Evolutionary conservation across 2,113 vertebrate genomes (phyloP).

Genomic region (Haemorhous mexicanus): DNA sequence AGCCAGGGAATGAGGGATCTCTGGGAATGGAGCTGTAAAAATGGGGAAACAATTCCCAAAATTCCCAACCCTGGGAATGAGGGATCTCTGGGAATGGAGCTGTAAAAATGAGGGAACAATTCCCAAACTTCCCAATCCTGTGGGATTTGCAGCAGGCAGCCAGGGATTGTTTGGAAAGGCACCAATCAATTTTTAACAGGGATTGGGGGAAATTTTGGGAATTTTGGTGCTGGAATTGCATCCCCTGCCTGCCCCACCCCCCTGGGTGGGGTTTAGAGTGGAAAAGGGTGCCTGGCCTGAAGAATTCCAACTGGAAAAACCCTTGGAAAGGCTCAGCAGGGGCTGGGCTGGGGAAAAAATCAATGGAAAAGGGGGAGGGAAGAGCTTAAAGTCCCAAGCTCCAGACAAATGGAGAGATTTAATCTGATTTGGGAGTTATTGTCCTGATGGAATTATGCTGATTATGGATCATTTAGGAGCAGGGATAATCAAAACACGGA

Average conservation of each 20-base stretch:
- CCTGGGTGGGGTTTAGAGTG: too few species aligned
- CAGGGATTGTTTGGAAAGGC: neutral
- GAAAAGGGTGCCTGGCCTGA: too few species aligned
- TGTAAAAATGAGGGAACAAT: neutral
- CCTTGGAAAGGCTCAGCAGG: neutral
- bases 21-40: neutral
- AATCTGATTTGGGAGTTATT: constrained; percentile 43
- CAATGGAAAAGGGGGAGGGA: neutral
- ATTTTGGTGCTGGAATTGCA: neutral
- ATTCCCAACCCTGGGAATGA: neutral
- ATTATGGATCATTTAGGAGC: neutral
- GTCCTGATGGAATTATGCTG: neutral
- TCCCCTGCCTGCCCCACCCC: neutral
- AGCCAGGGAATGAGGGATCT: too few species aligned
- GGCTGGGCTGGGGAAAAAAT: neutral
- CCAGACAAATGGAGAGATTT: neutral
- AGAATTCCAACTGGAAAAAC: neutral
- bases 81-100: too few species aligned
- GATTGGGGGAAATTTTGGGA: rapidly evolving
- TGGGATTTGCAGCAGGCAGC: neutral
- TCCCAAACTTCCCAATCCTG: neutral
- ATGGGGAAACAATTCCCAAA: neutral
- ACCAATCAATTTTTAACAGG: neutral
- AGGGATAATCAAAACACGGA: neutral
- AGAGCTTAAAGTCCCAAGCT: neutral